Base-by-base conservation (phyloP, 2,113 vertebrate genomes). In the Saguinus imperator region DNA sequence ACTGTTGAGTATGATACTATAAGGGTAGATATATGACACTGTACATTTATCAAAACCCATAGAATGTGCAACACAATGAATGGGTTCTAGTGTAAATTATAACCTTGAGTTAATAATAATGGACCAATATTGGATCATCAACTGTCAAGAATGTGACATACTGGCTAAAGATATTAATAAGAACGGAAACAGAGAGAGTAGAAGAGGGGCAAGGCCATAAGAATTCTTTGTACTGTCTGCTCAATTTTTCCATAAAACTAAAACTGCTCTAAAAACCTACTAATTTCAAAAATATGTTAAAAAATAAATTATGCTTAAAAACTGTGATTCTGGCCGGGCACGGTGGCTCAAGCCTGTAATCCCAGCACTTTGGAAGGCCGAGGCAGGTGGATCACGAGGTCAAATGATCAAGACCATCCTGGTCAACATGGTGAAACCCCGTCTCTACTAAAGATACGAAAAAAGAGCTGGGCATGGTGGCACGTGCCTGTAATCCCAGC, bases 191-290 rank as follows among this genome's bases (percentile, higher is more conserved):
- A 20, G 32, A 35, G 40, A 23, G 2, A 0, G 17, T 6, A 23
- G 23, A 25, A 57, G 25, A 10, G 3, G 3, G 3, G 14, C 27
- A 61, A 0, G 17, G 6, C 27, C 27, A 80, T 14, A 45, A 6
- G 35, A 81, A 8, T 18, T 29, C 6, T 43, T 12, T 66, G 1
- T 27, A 84, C n/a, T 64, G 68, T 58, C 73, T 76, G 57, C 27
- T 82, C 57, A 76, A 13, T 89, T 85, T 86, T 83, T 92, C 48
- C 40, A 77, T 66, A 68, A 86, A 66, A 16, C 14, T 94, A 79
- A 92, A 87, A 87, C 5, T 84, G 0, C 8, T n/a, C 11, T 87
- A 77, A 88, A 96, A 83, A 77, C 58, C 4, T 57, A 25, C 43
- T 50, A 48, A 43, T 32, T 43, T 48, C 23, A 50, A 32, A 88